phyloP scores from a whole-genome alignment of 53 echinoderm and acorn worm genomes.

The Temnopleurus reevesii region DNA sequence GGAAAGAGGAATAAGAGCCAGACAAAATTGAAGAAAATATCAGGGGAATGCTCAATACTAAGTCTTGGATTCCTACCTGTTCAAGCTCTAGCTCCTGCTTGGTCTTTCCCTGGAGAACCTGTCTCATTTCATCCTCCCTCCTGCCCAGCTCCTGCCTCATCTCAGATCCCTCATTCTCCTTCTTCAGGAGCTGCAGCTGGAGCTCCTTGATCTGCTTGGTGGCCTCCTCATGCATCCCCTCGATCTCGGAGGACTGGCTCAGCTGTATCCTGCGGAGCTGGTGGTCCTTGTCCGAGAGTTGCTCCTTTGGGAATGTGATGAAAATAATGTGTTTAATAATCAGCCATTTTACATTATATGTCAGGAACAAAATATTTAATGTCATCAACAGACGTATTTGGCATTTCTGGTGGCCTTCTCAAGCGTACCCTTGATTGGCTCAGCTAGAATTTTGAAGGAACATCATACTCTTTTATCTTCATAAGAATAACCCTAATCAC shows the following conservation, averaged over 20 bases:
- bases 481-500: no score
- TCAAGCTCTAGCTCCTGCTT: constrained; percentile 85
- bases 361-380: no score
- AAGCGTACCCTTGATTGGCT: no score
- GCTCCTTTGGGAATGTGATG: constrained; percentile 69
- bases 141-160: constrained; percentile 71
- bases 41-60: no score
- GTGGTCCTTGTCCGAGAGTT: constrained; percentile 78
- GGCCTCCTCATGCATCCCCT: constrained; percentile 75
- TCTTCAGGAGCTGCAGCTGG: constrained; percentile 72
- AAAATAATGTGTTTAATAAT: no score
- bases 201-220: constrained; percentile 77
- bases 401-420: no score
- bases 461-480: no score
- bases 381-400: no score
- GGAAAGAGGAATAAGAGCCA: no score
- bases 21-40: no score
- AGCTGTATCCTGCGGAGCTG: constrained; percentile 73
- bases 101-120: constrained; percentile 77
- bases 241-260: constrained; percentile 77
- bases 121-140: constrained; percentile 69
- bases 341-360: no score
- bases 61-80: constrained; percentile 68
- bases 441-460: no score
- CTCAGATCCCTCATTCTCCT: constrained; percentile 73